Percentiles rank a stretch among this genome's conserved stretches.
Conservation (phyloP, 1,140 invertebrate species). For the Drosophila orosa region DNA sequence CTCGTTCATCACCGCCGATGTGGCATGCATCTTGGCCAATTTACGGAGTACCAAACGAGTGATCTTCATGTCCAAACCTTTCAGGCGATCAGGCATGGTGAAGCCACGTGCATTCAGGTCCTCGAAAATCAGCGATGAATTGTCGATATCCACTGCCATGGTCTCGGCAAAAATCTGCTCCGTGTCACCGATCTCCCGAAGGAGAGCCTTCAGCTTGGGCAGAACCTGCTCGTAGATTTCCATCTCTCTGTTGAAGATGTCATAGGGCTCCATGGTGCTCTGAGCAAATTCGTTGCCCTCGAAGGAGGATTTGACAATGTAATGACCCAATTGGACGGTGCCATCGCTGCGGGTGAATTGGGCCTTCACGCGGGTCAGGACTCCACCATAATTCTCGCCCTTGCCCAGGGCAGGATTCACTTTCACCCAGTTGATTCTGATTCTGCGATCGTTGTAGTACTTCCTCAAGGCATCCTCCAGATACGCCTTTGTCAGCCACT, state of each 20-base stretch:
- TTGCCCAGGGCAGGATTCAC: conserved; percentile 70
- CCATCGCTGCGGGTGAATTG: conserved; percentile 52
- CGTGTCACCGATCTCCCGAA: conserved; percentile 60
- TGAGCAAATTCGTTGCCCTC: conserved; percentile 71
- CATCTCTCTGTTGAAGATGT: conserved; percentile 83
- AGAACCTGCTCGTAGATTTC: conserved; percentile 76
- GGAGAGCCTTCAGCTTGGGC: conserved; percentile 68
- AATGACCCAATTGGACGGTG: conserved; percentile 40
- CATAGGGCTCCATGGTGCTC: conserved; percentile 70
- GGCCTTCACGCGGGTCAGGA: conserved; percentile 63
- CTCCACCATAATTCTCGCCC: conserved; percentile 80
- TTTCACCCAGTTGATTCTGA: conserved; percentile 56
- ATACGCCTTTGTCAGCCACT: conserved; percentile 71
- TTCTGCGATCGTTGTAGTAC: conserved; percentile 54
- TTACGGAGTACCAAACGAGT: conserved; percentile 85
- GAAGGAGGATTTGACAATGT: conserved; percentile 76
- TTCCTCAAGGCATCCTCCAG: conserved; percentile 55
- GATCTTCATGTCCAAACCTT: conserved; percentile 85
- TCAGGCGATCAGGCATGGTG: conserved; percentile 85
- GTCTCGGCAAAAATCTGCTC: conserved; percentile 77
- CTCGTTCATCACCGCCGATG: conserved; percentile 83
- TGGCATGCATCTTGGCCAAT: conserved; percentile 86
- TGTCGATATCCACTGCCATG: conserved; percentile 67
- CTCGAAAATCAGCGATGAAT: conserved; percentile 74
- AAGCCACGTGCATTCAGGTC: conserved; percentile 70